Conservation (phyloP, 2,113 vertebrate genomes). For the Oriolus oriolus region DNA sequence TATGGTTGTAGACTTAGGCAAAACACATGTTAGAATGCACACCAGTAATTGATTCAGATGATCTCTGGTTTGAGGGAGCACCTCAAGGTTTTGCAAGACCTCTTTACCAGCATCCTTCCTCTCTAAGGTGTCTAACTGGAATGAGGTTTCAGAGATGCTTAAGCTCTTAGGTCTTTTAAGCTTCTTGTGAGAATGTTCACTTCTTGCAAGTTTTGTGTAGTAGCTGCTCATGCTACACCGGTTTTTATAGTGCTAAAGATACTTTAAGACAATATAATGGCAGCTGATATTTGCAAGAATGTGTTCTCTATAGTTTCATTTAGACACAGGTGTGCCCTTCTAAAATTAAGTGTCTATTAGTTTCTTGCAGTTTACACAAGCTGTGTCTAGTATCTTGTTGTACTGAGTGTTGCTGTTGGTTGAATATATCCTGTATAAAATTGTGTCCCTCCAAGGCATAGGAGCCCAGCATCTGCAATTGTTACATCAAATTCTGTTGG, state of each 20-base stretch:
- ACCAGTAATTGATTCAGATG: neutral
- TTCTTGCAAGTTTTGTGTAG: neutral
- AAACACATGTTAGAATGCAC: neutral
- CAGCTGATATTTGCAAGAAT: neutral
- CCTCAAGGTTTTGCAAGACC: neutral
- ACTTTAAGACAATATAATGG: neutral
- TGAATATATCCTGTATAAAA: neutral
- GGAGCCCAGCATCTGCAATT: neutral
- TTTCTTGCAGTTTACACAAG: neutral
- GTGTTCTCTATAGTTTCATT: neutral
- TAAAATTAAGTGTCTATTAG: neutral
- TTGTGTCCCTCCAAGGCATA: fast-evolving
- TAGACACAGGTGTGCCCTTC: neutral
- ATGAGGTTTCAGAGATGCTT: neutral
- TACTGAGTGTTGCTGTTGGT: neutral
- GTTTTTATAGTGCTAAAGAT: neutral
- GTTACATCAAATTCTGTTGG: neutral
- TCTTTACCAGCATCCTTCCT: neutral
- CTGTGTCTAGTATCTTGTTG: neutral
- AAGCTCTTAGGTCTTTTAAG: neutral
- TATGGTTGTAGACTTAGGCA: neutral
- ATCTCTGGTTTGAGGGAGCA: neutral
- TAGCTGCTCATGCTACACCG: neutral
- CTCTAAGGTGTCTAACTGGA: neutral
- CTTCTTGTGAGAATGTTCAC: neutral